phyloP scores from a whole-genome alignment of 1,140 invertebrate species.

The Leptinotarsa lineolata region DNA sequence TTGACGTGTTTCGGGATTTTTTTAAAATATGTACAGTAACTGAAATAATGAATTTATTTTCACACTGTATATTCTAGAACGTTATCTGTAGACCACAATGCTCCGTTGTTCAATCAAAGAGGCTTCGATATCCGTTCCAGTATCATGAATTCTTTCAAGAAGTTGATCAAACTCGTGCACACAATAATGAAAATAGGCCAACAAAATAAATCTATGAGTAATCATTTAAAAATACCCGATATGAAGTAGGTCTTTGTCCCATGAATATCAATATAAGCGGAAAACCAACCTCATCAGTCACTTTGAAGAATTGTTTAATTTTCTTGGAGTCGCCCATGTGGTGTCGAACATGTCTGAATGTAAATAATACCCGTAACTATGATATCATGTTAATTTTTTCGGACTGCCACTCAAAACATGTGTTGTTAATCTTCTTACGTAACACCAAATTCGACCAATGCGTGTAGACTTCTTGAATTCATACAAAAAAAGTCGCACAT shows the following conservation, averaged over 20 bases:
- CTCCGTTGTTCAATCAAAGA: too few species aligned
- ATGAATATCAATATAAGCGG: background rate
- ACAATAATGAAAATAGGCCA: background rate
- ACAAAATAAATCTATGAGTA: background rate
- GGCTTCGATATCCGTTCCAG: too few species aligned
- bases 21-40: too few species aligned
- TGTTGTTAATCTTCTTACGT: background rate
- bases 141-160: too few species aligned
- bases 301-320: constrained; percentile 3
- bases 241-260: constrained; percentile 4
- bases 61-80: too few species aligned
- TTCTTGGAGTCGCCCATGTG: background rate
- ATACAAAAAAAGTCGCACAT: background rate
- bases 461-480: background rate
- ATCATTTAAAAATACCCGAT: background rate
- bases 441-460: background rate
- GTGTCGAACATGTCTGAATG: background rate
- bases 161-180: background rate
- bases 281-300: background rate
- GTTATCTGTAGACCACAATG: too few species aligned
- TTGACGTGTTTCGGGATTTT: too few species aligned
- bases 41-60: too few species aligned
- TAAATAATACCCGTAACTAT: constrained; percentile 4
- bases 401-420: background rate
- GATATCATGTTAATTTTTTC: background rate